Percentiles rank a stretch among this genome's conserved stretches.
Evolutionary conservation across 35 echinoderm and acorn worm species (phyloP).

Genomic region (Hemicentrotus pulcherrimus): DNA sequence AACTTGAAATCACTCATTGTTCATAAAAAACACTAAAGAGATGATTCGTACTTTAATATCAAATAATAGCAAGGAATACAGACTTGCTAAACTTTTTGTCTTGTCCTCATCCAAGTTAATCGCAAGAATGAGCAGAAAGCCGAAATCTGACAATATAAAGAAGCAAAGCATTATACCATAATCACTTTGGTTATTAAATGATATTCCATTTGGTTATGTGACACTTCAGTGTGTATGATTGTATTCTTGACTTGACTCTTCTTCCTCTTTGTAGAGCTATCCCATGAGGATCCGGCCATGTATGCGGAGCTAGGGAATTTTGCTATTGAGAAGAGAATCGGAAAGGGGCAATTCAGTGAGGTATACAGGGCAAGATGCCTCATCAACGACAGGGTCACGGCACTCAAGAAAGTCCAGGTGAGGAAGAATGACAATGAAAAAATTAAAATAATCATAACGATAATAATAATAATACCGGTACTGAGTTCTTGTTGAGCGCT

Average conservation of each 20-base stretch:
- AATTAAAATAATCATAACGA: too few relatives aligned
- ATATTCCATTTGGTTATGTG: background rate
- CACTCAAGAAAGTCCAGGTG: conserved; percentile 98
- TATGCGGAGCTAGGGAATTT: conserved; percentile 79
- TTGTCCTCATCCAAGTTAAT: too few relatives aligned
- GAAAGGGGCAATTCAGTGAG: conserved; percentile 95
- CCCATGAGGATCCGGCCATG: conserved; percentile 53
- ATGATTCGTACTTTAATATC: too few relatives aligned
- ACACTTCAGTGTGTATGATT: background rate
- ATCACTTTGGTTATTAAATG: background rate
- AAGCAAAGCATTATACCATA: background rate
- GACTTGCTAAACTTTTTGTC: too few relatives aligned
- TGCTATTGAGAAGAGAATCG: conserved; percentile 92
- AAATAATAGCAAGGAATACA: too few relatives aligned
- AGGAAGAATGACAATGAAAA: background rate
- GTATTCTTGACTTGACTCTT: background rate
- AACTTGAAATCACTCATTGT: too few relatives aligned
- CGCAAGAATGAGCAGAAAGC: too few relatives aligned
- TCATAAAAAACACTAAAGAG: too few relatives aligned
- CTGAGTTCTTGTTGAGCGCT: too few relatives aligned
- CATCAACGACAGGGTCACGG: conserved; percentile 78
- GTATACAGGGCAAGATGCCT: conserved; percentile 89
- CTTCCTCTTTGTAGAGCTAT: background rate
- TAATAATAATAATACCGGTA: too few relatives aligned
- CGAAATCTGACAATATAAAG: too few relatives aligned